These are phyloP conservation scores for Anthoptus insignis DNA, from an alignment of 2,888 invertebrate genomes.

Conservation along the genomic window DNA sequence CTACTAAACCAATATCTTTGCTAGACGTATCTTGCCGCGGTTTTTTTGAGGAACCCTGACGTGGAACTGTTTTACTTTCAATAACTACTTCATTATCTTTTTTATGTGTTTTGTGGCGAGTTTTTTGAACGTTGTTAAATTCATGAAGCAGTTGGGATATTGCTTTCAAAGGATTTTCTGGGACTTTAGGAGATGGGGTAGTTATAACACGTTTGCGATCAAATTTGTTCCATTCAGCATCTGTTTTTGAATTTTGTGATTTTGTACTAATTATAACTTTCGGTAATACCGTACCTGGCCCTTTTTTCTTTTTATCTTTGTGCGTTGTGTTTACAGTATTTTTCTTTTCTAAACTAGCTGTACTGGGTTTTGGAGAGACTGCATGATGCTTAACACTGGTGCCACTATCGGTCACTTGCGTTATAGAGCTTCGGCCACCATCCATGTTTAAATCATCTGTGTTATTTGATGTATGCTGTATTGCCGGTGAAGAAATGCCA, in stretches of 20 bases:
- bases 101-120: constrained; percentile 58
- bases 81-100: constrained; percentile 55
- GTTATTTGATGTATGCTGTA: constrained; percentile 16
- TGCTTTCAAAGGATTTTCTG: constrained; percentile 73
- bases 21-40: constrained; percentile 58
- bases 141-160: constrained; percentile 76
- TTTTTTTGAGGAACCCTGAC: constrained; percentile 55
- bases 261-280: constrained; percentile 73
- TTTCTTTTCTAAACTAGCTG: constrained; percentile 61
- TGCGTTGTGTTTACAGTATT: constrained; percentile 22
- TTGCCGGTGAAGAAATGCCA: constrained; percentile 36
- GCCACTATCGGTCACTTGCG: constrained; percentile 68
- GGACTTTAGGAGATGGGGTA: constrained; percentile 49
- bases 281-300: constrained; percentile 55
- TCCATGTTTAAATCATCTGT: constrained; percentile 31
- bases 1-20: constrained; percentile 49
- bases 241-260: constrained; percentile 53
- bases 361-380: constrained; percentile 63
- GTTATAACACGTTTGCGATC: constrained; percentile 53
- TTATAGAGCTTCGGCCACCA: constrained; percentile 51
- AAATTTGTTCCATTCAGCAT: constrained; percentile 58
- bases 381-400: constrained; percentile 69
- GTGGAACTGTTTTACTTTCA: constrained; percentile 53
- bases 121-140: constrained; percentile 72
- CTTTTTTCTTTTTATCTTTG: constrained; percentile 41